Evolutionary conservation across 2,113 vertebrate genomes (phyloP), one percentile per base, ranked within the genome.

Genomic region (Lamprologus sp.): DNA sequence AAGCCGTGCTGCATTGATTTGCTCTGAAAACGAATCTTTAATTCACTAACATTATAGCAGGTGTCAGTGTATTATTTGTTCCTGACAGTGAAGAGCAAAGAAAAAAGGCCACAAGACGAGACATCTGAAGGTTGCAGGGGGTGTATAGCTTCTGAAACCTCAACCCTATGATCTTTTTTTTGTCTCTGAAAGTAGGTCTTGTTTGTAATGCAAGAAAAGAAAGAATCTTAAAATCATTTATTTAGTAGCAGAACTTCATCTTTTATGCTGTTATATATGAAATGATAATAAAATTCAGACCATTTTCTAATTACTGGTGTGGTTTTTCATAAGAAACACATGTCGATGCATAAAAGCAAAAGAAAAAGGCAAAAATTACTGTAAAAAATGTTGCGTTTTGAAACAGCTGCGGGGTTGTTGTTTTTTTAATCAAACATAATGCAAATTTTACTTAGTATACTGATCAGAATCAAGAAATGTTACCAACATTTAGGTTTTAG

Each of bases 131-230:
- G 26, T 19, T 53, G 28, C 33, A 81, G 88, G 70, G 12, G 26
- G 14, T 35, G 70, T 55, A 21, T 13, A 45, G 19, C 60, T 35
- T 79, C 45, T n/a, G 33, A 80, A 93, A 90, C 80, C 33, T 84
- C 84, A 85, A 77, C 6, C 17, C 35, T 58, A 7, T 73, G 54
- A 90, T 28, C 56, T 75, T 75, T 47, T 28, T 63, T 81, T 26
- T 83, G 9, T 70, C 15, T 4, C 81, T 86, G 81, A 89, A 91
- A 93, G 81, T 87, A 89, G 90, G 63, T 83, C 75, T 28, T 55
- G 26, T 9, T 35, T 81, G 31, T 31, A 31, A 70, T 37, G 23
- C 9, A 8, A 31, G 21, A 3, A 60, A 28, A 65, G 4, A 31
- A 80, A 14, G 15, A 2, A 81, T 58, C 40, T 70, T 14, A 14